Evolutionary conservation across 1,140 invertebrate species (phyloP), one percentile per base, ranked within the genome.

Genomic region (Frieseomelitta varia): DNA sequence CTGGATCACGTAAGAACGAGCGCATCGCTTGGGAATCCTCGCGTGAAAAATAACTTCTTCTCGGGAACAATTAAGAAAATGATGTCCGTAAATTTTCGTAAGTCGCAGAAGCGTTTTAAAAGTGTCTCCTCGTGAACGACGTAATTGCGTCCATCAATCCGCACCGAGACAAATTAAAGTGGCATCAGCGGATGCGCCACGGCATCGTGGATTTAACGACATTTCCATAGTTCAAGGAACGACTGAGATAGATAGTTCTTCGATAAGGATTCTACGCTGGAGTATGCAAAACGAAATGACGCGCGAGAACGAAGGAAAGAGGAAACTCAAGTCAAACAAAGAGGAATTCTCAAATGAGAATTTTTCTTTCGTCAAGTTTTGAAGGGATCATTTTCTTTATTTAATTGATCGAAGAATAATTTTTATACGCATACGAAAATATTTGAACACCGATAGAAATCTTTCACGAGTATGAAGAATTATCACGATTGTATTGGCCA

Each of bases 61-160:
- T 67, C 81, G 76, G 81, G 91, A 88, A 92, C 92, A 93, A 94
- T 94, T 93, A 94, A 92, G 91, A 90, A 92, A 94, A 94, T 92
- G 91, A 94, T 85, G 90, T 81, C 90, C 91, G 91, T 94, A 94
- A 94, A 94, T 94, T 93, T 88, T 72, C 81, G 85, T 82, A 84
- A 81, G 78, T 82, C 82, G 47, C 65, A 86, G 87, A 81, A 86
- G 87, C 91, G 84, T 92, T 93, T 91, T 91, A 93, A 93, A 88
- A 90, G 89, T 91, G 87, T 73, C 85, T 85, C 77, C 76, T 86
- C 63, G 77, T 83, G 87, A 88, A 92, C 88, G 90, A 91, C 90
- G 87, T 91, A 93, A 93, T 93, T 93, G 92, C 92, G 93, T 92
- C 91, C 91, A 93, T 93, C 92, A 93, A 93, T 93, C 91, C 84